A percentile compares a stretch with the other conserved stretches of the same genome.
Evolutionary conservation across 2,113 vertebrate genomes (phyloP).

Genomic region (Charina bottae): DNA sequence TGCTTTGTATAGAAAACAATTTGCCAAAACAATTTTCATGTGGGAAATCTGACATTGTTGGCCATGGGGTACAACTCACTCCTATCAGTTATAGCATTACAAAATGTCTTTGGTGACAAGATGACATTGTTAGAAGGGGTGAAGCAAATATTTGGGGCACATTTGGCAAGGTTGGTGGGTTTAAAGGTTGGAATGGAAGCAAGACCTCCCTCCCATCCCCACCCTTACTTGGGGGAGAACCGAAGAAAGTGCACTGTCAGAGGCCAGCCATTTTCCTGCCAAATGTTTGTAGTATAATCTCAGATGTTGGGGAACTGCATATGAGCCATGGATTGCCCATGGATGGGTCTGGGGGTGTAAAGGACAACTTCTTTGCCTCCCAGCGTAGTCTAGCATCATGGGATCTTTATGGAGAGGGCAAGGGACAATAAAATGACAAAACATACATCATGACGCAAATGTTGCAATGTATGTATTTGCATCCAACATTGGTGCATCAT

Average conservation of each 20-base stretch:
- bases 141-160: background rate
- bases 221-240: background rate
- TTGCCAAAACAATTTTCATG: no score
- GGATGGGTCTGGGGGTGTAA: background rate
- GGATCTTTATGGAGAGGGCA: background rate
- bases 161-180: background rate
- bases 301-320: background rate
- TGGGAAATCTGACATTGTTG: no score
- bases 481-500: background rate
- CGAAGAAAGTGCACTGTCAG: background rate
- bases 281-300: background rate
- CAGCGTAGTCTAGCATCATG: background rate
- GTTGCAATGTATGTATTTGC: background rate
- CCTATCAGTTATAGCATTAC: background rate
- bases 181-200: background rate
- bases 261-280: background rate
- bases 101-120: background rate
- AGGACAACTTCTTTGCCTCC: background rate
- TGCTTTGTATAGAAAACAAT: no score
- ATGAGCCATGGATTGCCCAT: background rate
- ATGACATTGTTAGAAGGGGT: background rate
- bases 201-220: background rate
- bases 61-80: background rate
- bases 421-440: background rate
- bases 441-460: background rate